Base-by-base conservation (phyloP, 2,888 invertebrate genomes). In the Podotricha telesiphe region DNA sequence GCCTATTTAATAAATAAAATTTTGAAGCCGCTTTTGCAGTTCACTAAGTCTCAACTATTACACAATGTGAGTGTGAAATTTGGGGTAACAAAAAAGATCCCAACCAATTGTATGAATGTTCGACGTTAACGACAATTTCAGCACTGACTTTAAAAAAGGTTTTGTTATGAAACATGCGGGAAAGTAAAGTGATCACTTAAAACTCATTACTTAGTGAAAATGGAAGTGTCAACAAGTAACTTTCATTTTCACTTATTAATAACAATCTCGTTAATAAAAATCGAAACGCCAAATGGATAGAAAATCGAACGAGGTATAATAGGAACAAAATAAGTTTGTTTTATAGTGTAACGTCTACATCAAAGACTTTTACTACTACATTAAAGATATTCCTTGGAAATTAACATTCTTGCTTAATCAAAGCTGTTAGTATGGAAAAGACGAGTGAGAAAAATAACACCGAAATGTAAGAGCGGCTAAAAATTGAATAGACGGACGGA, bases 271-370 rank as follows among this genome's bases (percentile, higher is more conserved):
- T n/a, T n/a, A n/a, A n/a, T n/a, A n/a, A n/a, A n/a, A n/a, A n/a
- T n/a, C n/a, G 6, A 28, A 28, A 22, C 6, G n/a, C 15, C 15
- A 13, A 5, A 15, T 51, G 11, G 20, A 10, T 51, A 15, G 7
- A 51, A 51, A 51, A 28, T 22, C n/a, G 0, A 51, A 15, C 11
- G 13, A 42, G 7, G 7, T 47, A 17, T 47, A 7, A 79, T 82
- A 84, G 85, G 86, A 89, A 90, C 90, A 88, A 91, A 89, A 90
- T 91, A 91, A 88, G 87, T 88, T 86, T 85, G 87, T 88, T 85
- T 85, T 87, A 78, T 81, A 78, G 82, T 82, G 53, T 73, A 74
- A 8, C 22, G 82, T 82, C 83, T 82, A 82, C 86, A 82, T 84
- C 84, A 84, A 70, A 80, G 79, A 75, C 82, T 28, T 66, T 58